phyloP scores from a whole-genome alignment of 2,113 vertebrate species.

The Corydoras sp. region DNA sequence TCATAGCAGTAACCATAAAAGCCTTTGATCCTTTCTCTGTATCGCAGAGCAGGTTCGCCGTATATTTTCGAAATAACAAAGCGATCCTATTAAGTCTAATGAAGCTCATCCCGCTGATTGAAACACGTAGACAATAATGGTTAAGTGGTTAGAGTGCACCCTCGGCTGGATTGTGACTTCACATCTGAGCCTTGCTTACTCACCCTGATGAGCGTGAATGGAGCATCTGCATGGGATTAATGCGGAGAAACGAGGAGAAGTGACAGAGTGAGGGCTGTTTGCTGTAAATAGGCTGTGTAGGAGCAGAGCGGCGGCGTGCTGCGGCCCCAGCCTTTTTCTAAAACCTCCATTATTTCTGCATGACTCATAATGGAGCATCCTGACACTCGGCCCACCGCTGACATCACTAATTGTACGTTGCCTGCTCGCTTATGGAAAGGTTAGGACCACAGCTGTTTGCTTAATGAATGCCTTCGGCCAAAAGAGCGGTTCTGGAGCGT shows the following conservation, averaged over 20 bases:
- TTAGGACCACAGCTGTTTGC: conserved; percentile 22
- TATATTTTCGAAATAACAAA: not conserved
- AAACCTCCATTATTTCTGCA: conserved; percentile 6
- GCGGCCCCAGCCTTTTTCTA: not conserved
- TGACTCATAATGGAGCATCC: conserved; percentile 18
- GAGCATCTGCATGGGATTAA: not conserved
- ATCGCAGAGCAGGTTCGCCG: not conserved
- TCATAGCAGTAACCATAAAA: too few species aligned
- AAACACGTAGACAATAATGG: conserved; percentile 7
- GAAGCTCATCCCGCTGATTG: conserved; percentile 5
- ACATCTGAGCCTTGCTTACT: conserved; percentile 2
- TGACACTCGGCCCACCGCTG: conserved; percentile 16
- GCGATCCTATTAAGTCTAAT: conserved; percentile 1
- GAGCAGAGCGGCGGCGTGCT: not conserved
- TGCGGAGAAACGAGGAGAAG: not conserved
- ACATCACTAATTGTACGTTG: conserved; percentile 36
- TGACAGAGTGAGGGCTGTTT: not conserved
- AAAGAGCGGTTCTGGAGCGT: conserved; percentile 8
- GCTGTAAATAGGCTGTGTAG: not conserved
- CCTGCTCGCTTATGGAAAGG: not conserved
- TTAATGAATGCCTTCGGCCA: conserved; percentile 25
- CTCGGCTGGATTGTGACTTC: not conserved
- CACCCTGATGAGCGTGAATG: not conserved
- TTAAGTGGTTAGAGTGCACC: not conserved
- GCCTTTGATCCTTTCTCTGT: too few species aligned